Percentiles rank a stretch among this genome's conserved stretches.
phyloP scores from a whole-genome alignment of 2,797 vertebrate genomes.

The Sarcoramphus papa region DNA sequence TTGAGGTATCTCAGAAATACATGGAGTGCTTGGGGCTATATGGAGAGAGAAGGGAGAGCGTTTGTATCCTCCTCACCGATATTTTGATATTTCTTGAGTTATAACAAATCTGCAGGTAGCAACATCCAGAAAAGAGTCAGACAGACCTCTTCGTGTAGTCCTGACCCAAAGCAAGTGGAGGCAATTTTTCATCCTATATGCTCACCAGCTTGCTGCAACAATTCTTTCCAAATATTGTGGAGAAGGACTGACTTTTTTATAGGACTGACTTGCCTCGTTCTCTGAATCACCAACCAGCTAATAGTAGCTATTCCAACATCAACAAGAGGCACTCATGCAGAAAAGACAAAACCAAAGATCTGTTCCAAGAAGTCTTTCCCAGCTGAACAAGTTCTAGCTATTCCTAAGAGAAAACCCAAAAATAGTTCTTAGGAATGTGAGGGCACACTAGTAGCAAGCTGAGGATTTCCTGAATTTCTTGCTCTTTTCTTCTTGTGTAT shows the following conservation, averaged over 20 bases:
- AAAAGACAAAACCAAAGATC: slow-evolving; percentile 56
- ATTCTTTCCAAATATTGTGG: not conserved
- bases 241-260: not conserved
- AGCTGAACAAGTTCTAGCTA: slow-evolving; percentile 52
- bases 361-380: slow-evolving; percentile 60
- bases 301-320: slow-evolving; percentile 37
- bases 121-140: not conserved
- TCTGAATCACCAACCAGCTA: slow-evolving; percentile 29
- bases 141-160: not conserved
- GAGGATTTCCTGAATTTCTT: slow-evolving; percentile 59
- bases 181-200: not conserved
- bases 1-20: not conserved
- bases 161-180: not conserved
- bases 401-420: slow-evolving; percentile 47
- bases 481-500: not conserved
- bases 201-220: not conserved
- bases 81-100: not conserved
- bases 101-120: not conserved
- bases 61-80: not conserved
- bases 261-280: not conserved
- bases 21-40: not conserved
- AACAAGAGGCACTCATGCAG: slow-evolving; percentile 15
- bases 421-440: slow-evolving; percentile 55
- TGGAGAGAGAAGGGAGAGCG: not conserved
- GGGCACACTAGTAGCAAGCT: slow-evolving; percentile 19